Evolutionary conservation across 2,797 vertebrate species (phyloP).

Genomic region (Enteromius mattozi): DNA sequence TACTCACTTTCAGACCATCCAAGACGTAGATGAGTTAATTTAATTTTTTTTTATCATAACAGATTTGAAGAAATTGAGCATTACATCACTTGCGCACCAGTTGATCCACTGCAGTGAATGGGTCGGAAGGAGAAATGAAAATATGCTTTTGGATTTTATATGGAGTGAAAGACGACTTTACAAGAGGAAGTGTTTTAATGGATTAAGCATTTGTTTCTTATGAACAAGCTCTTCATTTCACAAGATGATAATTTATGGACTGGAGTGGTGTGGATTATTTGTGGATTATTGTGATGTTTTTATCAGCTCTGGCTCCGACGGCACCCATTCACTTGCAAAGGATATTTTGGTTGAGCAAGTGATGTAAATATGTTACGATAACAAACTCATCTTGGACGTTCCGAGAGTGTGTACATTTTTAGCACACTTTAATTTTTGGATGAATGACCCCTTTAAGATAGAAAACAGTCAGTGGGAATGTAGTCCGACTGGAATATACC

Average conservation of each 20-base stretch:
- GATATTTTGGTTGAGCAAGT: not conserved
- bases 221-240: not conserved
- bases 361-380: not conserved
- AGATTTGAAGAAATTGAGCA: not conserved
- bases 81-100: not conserved
- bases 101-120: not conserved
- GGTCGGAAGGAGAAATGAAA: not conserved
- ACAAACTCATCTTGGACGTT: not conserved
- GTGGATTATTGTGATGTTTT: not conserved
- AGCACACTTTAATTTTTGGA: not conserved
- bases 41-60: not conserved
- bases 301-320: not conserved
- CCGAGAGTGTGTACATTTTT: not conserved
- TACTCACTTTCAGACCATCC: not conserved
- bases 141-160: no score
- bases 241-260: not conserved
- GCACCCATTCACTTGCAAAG: not conserved
- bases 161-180: not conserved
- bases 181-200: not conserved
- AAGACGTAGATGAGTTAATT: not conserved
- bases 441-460: not conserved
- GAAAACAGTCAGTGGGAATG: not conserved
- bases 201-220: not conserved
- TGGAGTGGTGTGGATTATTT: not conserved
- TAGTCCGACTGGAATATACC: not conserved